These are phyloP conservation scores for Dichetophora obliterata DNA, from an alignment of 2,888 invertebrate genomes.

Conservation along the genomic window DNA sequence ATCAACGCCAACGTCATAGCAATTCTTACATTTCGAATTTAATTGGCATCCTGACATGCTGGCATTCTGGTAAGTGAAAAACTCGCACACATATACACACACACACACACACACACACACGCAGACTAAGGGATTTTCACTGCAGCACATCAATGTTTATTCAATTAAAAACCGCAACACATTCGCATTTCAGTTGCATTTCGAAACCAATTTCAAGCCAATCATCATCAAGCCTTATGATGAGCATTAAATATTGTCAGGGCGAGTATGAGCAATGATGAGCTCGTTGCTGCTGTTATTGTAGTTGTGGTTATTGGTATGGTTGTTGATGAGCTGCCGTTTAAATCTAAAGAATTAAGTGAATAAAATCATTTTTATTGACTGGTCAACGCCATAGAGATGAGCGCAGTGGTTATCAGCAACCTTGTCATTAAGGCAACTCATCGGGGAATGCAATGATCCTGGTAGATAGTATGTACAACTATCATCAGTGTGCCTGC, in stretches of 20 bases:
- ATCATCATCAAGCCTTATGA: conserved; percentile 9
- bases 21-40: neutral
- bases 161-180: conserved; percentile 47
- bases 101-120: conserved; percentile 1
- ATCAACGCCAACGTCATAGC: no score
- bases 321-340: neutral
- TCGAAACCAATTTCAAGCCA: conserved; percentile 26
- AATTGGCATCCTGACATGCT: neutral
- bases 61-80: neutral
- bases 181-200: conserved; percentile 2
- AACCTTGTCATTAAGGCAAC: neutral
- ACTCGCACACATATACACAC: conserved; percentile 13
- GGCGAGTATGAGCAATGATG: neutral
- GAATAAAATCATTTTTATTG: conserved; percentile 11
- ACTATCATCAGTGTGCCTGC: conserved; percentile 17
- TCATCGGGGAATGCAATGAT: neutral
- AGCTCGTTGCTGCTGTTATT: neutral
- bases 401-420: neutral
- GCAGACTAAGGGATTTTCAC: neutral
- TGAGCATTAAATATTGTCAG: conserved; percentile 1
- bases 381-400: neutral
- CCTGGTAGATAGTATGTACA: neutral
- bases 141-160: conserved; percentile 43
- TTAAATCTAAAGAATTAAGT: conserved; percentile 7
- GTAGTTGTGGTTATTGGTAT: neutral